A percentile compares a stretch with the other conserved stretches of the same genome.
Evolutionary conservation across 2,113 vertebrate species (phyloP).

Genomic region (Gallinago undulata): DNA sequence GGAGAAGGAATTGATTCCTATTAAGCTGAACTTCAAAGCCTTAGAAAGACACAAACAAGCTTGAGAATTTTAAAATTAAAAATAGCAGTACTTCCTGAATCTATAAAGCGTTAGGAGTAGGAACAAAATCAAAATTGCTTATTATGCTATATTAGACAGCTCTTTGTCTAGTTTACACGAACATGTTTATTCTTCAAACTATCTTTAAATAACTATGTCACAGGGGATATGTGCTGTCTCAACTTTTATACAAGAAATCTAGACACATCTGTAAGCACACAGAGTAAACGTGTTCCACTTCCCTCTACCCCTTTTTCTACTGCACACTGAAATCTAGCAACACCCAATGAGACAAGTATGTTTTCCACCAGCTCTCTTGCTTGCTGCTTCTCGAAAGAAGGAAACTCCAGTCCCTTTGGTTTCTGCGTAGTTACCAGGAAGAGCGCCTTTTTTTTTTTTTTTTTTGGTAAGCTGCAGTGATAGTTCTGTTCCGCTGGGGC

Average conservation of each 20-base stretch:
- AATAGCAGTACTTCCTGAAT: neutral
- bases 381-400: neutral
- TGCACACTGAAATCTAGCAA: neutral
- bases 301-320: neutral
- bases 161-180: neutral
- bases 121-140: neutral
- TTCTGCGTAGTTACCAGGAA: constrained; percentile 21
- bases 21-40: neutral
- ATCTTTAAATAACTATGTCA: neutral
- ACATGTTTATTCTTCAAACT: neutral
- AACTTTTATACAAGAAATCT: neutral
- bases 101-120: neutral
- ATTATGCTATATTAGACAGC: neutral
- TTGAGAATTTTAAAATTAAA: neutral
- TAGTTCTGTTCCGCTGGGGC: neutral
- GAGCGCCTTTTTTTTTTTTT: neutral
- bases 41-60: neutral
- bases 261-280: neutral
- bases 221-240: neutral
- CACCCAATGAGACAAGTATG: neutral
- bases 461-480: neutral
- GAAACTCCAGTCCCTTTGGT: neutral
- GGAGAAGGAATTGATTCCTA: neutral
- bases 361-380: neutral
- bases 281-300: neutral